Evolutionary conservation across 2,113 vertebrate genomes (phyloP), one percentile per base, ranked within the genome.

Genomic region (Glaucomys volans): DNA sequence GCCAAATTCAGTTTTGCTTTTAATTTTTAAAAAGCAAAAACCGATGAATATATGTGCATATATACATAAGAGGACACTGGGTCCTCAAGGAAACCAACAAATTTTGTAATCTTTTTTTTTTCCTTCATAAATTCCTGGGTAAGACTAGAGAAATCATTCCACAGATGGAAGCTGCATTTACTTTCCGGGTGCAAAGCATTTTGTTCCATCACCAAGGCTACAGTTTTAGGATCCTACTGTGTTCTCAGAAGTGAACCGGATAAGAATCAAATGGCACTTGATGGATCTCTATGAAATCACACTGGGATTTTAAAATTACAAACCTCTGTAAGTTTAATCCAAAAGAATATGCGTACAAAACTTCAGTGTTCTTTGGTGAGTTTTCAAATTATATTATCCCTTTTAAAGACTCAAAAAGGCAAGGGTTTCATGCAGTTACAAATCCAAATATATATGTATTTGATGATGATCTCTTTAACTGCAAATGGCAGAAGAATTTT

Each of bases 111-210:
- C 5, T 69, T 12, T 37, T 50, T 72, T 66, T n/a, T n/a, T 42
- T 26, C 26, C 13, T 22, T 80, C 35, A 66, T 54, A 95, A 76
- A 47, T 72, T 80, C 50, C n/a, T 64, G 40, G 44, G 26, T 44
- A 86, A 91, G 32, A 52, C 5, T 50, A 66, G 47, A 91, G 80
- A 67, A 76, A 85, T 57, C n/a, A 90, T 88, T 86, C 35, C 16
- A 42, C 66, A 90, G 75, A n/a, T 57, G 72, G 67, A 94, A 86
- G 57, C 17, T 74, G 17, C 47, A 54, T 91, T 95, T 64, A 62
- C 5, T 42, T 91, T 74, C 9, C 44, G 40, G 67, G 77, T 22
- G 37, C 42, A 64, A 92, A 67, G 40, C 17, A 17, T 72, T 74
- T 88, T 76, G 22, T 89, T 52, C 24, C 5, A 13, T 66, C 20